Conservation (phyloP, 2,888 invertebrate species). For the Andrena chrysosceles region DNA sequence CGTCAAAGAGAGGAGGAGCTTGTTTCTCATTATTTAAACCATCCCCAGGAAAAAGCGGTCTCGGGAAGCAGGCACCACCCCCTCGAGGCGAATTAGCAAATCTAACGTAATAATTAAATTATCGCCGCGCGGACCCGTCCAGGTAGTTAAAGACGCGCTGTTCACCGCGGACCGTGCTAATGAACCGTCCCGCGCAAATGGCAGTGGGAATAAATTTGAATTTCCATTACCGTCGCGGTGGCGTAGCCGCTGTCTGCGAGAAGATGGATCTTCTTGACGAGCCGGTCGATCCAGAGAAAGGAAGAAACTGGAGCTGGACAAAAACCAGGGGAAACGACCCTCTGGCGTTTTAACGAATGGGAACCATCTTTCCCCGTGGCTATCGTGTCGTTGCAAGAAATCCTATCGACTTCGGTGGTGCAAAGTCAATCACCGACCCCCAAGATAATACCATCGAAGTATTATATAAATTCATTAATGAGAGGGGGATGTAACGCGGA, state of each 20-base stretch:
- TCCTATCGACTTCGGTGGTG: neutral
- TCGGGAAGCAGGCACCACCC: slow-evolving; percentile 53
- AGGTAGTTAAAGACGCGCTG: slow-evolving; percentile 65
- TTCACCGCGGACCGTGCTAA: slow-evolving; percentile 74
- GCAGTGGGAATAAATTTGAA: slow-evolving; percentile 80
- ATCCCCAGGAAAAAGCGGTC: slow-evolving; percentile 70
- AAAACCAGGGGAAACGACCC: neutral
- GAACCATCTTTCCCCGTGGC: neutral
- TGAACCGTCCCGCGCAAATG: slow-evolving; percentile 79
- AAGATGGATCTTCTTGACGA: slow-evolving; percentile 45
- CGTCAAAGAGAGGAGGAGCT: slow-evolving; percentile 24
- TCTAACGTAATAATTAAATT: slow-evolving; percentile 83
- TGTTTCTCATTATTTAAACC: slow-evolving; percentile 65
- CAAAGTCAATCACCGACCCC: neutral
- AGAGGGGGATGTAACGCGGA: neutral
- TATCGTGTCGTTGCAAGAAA: neutral
- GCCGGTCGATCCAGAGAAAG: slow-evolving; percentile 16
- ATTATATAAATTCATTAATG: neutral
- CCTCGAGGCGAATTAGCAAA: slow-evolving; percentile 79
- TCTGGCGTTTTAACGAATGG: too few species aligned
- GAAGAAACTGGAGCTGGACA: slow-evolving; percentile 21
- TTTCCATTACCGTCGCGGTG: slow-evolving; percentile 73
- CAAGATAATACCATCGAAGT: neutral
- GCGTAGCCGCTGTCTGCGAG: slow-evolving; percentile 37
- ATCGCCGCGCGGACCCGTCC: slow-evolving; percentile 70